These are phyloP conservation scores for Mormoops blainvillei DNA, from an alignment of 2,113 vertebrate species.

Conservation along the genomic window DNA sequence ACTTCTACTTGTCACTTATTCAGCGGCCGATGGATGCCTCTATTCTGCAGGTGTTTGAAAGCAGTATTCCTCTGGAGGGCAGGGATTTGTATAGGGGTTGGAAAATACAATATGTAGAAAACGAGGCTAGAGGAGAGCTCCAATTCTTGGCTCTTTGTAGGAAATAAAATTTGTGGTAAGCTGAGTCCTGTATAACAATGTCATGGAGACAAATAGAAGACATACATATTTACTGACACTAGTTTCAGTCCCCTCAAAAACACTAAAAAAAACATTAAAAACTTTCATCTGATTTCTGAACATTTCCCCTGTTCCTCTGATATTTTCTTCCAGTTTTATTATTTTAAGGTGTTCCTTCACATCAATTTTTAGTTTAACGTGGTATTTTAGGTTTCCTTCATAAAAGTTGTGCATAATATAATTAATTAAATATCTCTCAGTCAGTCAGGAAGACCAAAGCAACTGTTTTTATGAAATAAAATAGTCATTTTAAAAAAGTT, in stretches of 20 bases:
- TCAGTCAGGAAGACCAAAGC: background rate
- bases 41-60: conserved; percentile 66
- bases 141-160: background rate
- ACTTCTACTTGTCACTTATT: conserved; percentile 47
- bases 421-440: background rate
- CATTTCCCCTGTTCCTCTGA: background rate
- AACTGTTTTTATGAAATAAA: background rate
- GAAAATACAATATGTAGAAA: conserved; percentile 14
- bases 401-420: fast-evolving
- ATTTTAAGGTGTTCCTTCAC: background rate
- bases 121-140: background rate
- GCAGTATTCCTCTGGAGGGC: conserved; percentile 53
- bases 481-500: background rate
- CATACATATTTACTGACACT: background rate
- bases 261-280: background rate
- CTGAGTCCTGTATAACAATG: background rate
- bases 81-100: background rate
- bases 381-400: background rate
- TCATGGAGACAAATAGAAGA: background rate
- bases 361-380: background rate
- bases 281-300: background rate
- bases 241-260: background rate
- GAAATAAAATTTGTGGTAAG: conserved; percentile 16
- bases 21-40: conserved; percentile 42
- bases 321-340: background rate